Evolutionary conservation across 2,888 invertebrate species (phyloP).

Genomic region (Copidosoma aretas): DNA sequence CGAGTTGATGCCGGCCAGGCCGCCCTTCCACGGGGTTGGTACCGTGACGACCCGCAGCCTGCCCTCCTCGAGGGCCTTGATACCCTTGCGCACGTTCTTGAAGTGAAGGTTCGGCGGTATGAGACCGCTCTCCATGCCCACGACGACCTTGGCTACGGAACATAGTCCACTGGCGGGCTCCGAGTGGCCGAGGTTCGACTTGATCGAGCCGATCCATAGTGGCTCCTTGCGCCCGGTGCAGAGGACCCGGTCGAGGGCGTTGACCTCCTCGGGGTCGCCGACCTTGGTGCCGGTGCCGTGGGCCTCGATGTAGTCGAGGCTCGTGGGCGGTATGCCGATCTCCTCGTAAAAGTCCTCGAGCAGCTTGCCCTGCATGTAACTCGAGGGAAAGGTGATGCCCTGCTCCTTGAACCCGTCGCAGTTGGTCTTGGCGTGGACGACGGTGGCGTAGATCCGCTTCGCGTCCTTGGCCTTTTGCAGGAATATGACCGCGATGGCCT

Average conservation of each 20-base stretch:
- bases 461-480: slow-evolving; percentile 69
- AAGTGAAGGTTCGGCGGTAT: slow-evolving; percentile 88
- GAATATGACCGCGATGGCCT: slow-evolving; percentile 74
- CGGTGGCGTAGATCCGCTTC: slow-evolving; percentile 62
- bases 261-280: slow-evolving; percentile 89
- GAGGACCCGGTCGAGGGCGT: slow-evolving; percentile 80
- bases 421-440: slow-evolving; percentile 66
- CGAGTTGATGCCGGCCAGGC: slow-evolving; percentile 82
- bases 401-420: slow-evolving; percentile 64
- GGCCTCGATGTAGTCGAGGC: slow-evolving; percentile 70
- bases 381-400: slow-evolving; percentile 49
- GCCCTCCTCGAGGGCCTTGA: slow-evolving; percentile 69
- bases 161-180: slow-evolving; percentile 86
- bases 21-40: slow-evolving; percentile 73
- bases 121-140: slow-evolving; percentile 79
- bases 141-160: slow-evolving; percentile 79
- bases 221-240: slow-evolving; percentile 75
- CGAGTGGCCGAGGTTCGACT: slow-evolving; percentile 92
- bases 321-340: slow-evolving; percentile 65
- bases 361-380: slow-evolving; percentile 47
- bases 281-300: slow-evolving; percentile 79
- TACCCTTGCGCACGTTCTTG: slow-evolving; percentile 67
- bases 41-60: slow-evolving; percentile 76
- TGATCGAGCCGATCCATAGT: slow-evolving; percentile 85
- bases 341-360: slow-evolving; percentile 67